Base-by-base conservation (phyloP, 2,797 vertebrate species). In the Hyperoplus immaculatus region DNA sequence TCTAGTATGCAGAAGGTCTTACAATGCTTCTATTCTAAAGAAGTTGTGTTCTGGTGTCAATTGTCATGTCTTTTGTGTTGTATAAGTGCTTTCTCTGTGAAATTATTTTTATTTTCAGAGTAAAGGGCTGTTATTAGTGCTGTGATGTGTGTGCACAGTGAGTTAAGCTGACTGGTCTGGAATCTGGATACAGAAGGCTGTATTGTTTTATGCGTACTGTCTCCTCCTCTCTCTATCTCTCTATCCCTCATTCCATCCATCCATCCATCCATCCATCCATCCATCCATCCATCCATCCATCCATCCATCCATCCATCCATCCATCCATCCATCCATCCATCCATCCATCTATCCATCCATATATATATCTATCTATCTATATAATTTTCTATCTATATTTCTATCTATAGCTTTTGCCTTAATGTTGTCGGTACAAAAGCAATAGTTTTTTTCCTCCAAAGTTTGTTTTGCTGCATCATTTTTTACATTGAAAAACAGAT, bases 201-300 rank as follows among this genome's bases (percentile, higher is more conserved):
- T 63, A 73, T 90, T 91, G 90, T 90, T 74, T 59, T 3, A 9
- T 73, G 54, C 41, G 67, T 51, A 53, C 77, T 58, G 61, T 73
- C 81, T 76, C 77, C 39, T 42, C 56, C 39, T 42, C 62, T 78
- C 43, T 60, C 82, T 73, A 6, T 59, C 18, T 13, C 6, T 18
- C 57, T 60, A 3, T 72, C 51, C 4, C 2, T 65, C 39, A 4
- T 5, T 55, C 36, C 45, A 0, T 18, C 43, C 46, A n/a, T 59
- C 2, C 5, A 21, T 63, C 62, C 75, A 39, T 60, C 82, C 71
- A 6, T 59, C 18, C 13, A 5, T 55, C 36, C 45, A 0, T 18
- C 43, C 46, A n/a, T 59, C 2, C 5, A 21, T 63, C 62, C 75
- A 39, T 60, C 82, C 71, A 6, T 59, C 18, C 13, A 5, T 63